Evolutionary conservation across 2,888 invertebrate species (phyloP).

Genomic region (Teleiodes luculella): DNA sequence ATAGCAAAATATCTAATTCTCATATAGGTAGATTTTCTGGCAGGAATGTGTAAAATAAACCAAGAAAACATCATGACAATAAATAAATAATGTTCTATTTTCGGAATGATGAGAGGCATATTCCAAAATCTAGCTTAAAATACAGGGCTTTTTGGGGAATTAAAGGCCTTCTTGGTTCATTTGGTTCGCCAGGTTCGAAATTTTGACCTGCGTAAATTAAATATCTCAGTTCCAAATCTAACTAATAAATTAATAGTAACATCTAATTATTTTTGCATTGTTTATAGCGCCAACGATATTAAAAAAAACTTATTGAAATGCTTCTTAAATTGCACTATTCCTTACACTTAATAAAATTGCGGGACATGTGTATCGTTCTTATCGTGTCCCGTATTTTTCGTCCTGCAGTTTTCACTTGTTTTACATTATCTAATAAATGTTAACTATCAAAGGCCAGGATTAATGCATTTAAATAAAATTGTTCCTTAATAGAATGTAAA

Average conservation of each 20-base stretch:
- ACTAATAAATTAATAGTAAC: constrained; percentile 5
- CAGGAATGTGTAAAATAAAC: background rate
- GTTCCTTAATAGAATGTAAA: constrained; percentile 50
- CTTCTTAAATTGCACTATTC: background rate
- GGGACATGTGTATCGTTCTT: background rate
- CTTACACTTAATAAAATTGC: background rate
- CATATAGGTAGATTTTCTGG: too few species aligned
- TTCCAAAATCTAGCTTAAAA: background rate
- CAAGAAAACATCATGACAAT: constrained; percentile 66
- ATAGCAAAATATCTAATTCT: too few species aligned
- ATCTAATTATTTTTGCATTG: constrained; percentile 16
- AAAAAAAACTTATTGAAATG: background rate
- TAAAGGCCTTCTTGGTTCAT: background rate
- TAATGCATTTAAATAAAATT: constrained; percentile 54
- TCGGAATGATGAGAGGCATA: constrained; percentile 36
- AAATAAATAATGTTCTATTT: constrained; percentile 63
- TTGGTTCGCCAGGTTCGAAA: background rate
- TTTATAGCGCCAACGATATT: background rate
- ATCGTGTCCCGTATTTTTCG: background rate
- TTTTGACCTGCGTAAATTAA: too few species aligned
- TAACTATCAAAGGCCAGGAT: constrained; percentile 38
- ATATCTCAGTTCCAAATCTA: background rate
- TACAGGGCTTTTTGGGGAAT: background rate
- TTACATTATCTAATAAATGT: constrained; percentile 17
- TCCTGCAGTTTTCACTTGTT: background rate